These are phyloP conservation scores for Melanostoma scalare DNA, from an alignment of 2,888 invertebrate genomes.

Conservation along the genomic window DNA sequence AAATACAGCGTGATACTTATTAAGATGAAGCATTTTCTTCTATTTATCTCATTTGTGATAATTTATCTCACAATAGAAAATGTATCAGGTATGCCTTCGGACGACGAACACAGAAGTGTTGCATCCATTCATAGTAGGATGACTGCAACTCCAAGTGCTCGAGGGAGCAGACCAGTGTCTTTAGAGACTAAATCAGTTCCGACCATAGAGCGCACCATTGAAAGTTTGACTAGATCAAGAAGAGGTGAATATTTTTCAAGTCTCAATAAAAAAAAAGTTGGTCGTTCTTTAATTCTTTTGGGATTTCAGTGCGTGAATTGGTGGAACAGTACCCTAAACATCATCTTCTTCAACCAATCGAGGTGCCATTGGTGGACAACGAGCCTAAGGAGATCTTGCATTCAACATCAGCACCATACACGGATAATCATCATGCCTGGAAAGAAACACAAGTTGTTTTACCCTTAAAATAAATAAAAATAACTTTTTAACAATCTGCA, in stretches of 20 bases:
- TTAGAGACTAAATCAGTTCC: constrained; percentile 17
- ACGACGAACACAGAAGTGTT: neutral
- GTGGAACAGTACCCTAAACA: constrained; percentile 50
- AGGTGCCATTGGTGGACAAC: constrained; percentile 5
- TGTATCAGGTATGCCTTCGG: no score
- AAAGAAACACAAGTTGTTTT: constrained; percentile 1
- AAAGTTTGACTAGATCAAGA: neutral
- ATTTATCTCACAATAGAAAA: neutral
- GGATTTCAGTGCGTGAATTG: neutral
- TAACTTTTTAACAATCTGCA: no score
- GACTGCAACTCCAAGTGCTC: constrained; percentile 39
- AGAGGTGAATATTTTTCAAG: constrained; percentile 25
- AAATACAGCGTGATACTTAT: neutral
- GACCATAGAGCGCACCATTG: constrained; percentile 32
- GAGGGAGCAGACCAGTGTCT: constrained; percentile 5
- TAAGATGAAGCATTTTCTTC: constrained; percentile 28
- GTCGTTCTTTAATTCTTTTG: neutral
- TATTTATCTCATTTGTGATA: constrained; percentile 4
- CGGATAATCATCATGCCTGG: constrained; percentile 30
- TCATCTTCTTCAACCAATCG: constrained; percentile 37
- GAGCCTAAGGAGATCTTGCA: constrained; percentile 20
- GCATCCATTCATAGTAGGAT: constrained; percentile 42
- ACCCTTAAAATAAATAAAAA: no score
- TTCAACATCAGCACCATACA: constrained; percentile 20
- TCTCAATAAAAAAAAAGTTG: neutral